Conservation (phyloP, 1,140 invertebrate species). For the Lucilia sericata region DNA sequence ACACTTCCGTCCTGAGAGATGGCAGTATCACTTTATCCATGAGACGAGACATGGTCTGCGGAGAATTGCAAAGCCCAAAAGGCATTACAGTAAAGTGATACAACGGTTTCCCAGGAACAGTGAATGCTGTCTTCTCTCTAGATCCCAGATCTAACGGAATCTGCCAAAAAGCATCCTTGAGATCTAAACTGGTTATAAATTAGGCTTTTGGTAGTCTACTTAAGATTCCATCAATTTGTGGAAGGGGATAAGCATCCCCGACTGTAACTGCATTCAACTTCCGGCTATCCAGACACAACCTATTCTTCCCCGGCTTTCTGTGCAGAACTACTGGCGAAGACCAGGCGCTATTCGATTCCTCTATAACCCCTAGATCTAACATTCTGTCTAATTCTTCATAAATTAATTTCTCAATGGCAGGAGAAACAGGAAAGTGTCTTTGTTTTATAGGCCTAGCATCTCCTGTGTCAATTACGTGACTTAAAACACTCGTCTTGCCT, state of each 20-base stretch:
- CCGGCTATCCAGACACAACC: neutral
- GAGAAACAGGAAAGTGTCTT: neutral
- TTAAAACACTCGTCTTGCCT: no score
- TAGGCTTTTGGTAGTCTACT: slow-evolving; percentile 12
- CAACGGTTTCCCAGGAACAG: slow-evolving; percentile 66
- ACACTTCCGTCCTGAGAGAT: slow-evolving; percentile 46
- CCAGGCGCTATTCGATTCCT: neutral
- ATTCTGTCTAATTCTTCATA: neutral
- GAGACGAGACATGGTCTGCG: slow-evolving; percentile 47
- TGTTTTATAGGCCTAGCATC: no score
- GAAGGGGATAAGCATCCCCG: slow-evolving; percentile 45
- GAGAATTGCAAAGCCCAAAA: slow-evolving; percentile 67
- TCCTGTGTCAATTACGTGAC: no score
- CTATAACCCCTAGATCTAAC: neutral
- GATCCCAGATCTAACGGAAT: slow-evolving; percentile 46
- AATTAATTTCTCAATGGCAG: neutral
- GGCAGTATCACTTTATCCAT: slow-evolving; percentile 49
- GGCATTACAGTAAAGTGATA: slow-evolving; percentile 68
- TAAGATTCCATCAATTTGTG: slow-evolving; percentile 52
- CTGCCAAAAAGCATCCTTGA: no score
- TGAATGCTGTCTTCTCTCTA: slow-evolving; percentile 67
- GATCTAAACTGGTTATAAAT: no score
- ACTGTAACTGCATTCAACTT: neutral
- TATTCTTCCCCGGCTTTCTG: slow-evolving; percentile 7
- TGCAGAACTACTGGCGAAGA: neutral